Evolutionary conservation across 2,888 invertebrate species (phyloP).

Genomic region (Bhutanitis thaidina): DNA sequence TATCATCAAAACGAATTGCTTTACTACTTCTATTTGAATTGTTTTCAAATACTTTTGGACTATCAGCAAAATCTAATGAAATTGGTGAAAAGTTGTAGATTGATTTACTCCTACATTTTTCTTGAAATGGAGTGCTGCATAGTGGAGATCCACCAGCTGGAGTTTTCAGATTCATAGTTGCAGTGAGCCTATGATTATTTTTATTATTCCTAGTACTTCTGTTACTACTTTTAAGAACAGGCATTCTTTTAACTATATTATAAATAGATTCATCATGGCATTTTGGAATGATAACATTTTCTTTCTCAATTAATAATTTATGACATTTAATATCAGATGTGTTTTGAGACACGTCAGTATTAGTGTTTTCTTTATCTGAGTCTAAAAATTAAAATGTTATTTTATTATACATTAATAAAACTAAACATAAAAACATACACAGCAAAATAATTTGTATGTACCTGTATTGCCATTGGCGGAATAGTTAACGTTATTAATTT

Average conservation of each 20-base stretch:
- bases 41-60: constrained; percentile 23
- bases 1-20: constrained; percentile 27
- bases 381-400: constrained; percentile 41
- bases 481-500: constrained; percentile 40
- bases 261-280: constrained; percentile 54
- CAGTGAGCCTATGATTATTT: constrained; percentile 14
- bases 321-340: constrained; percentile 50
- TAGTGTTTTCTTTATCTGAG: constrained; percentile 59
- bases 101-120: constrained; percentile 59
- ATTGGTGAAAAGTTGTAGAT: constrained; percentile 69
- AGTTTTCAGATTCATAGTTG: constrained; percentile 34
- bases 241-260: constrained; percentile 50
- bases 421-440: constrained; percentile 1
- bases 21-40: neutral
- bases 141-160: constrained; percentile 47
- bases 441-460: constrained; percentile 26
- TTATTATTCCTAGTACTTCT: constrained; percentile 26
- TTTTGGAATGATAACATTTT: constrained; percentile 31
- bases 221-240: constrained; percentile 41
- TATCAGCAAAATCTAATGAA: constrained; percentile 32
- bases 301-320: constrained; percentile 52
- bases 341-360: constrained; percentile 31
- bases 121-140: constrained; percentile 64
- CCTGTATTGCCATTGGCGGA: constrained; percentile 43
- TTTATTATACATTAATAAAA: neutral